These are phyloP conservation scores for Agonum fuliginosum DNA, from an alignment of 2,888 invertebrate genomes.

Conservation along the genomic window DNA sequence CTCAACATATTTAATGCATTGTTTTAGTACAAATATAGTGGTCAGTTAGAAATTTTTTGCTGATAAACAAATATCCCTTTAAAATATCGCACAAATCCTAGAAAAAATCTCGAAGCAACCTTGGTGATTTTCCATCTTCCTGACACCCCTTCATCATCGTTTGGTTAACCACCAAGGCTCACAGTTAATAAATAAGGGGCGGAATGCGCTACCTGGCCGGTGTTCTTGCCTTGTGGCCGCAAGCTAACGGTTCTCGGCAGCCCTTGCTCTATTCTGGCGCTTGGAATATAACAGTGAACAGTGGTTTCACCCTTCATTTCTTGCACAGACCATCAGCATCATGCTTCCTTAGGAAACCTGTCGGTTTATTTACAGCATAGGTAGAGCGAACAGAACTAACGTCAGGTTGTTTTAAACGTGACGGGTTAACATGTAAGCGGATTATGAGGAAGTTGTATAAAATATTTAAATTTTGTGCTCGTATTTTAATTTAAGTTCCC, in stretches of 20 bases:
- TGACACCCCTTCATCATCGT: conserved; percentile 8
- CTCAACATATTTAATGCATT: too few relatives aligned
- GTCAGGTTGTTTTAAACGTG: background rate
- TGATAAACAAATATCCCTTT: too few relatives aligned
- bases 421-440: background rate
- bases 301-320: conserved; percentile 40
- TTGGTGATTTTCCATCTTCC: background rate
- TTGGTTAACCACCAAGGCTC: conserved; percentile 24
- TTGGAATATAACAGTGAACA: conserved; percentile 6
- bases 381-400: background rate
- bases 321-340: background rate
- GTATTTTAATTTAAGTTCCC: background rate
- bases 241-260: conserved; percentile 45
- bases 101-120: background rate
- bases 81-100: too few relatives aligned
- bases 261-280: conserved; percentile 5
- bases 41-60: too few relatives aligned
- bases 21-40: too few relatives aligned
- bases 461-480: too few relatives aligned
- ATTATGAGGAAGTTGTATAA: background rate
- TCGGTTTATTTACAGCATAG: background rate
- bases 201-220: conserved; percentile 52
- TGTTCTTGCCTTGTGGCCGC: conserved; percentile 9
- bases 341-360: background rate
- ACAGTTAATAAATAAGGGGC: conserved; percentile 52